phyloP scores from a whole-genome alignment of 1,140 invertebrate species.

The Atta cephalotes region DNA sequence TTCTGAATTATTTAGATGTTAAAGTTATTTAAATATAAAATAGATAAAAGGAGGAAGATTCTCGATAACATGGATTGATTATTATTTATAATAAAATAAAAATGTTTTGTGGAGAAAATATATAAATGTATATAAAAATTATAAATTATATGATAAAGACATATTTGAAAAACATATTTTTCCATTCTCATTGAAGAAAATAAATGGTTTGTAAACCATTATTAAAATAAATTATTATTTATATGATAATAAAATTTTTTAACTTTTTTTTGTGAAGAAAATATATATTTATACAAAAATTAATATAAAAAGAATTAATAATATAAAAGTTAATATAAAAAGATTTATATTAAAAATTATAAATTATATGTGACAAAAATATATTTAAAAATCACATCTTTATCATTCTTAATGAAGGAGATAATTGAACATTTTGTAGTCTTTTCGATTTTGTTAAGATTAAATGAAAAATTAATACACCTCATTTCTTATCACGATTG shows the following conservation, averaged over 20 bases:
- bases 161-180: constrained; percentile 2
- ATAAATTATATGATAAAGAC: background rate
- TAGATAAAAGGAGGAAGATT: background rate
- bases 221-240: background rate
- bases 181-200: background rate
- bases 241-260: background rate
- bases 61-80: background rate
- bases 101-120: background rate
- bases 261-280: background rate
- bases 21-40: background rate
- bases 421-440: background rate
- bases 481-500: background rate
- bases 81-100: background rate
- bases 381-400: background rate
- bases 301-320: background rate
- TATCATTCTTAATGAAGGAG: background rate
- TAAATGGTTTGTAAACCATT: background rate
- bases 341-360: background rate
- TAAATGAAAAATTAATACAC: background rate
- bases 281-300: background rate
- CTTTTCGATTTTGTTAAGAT: background rate
- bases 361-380: background rate
- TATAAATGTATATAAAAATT: constrained; percentile 5
- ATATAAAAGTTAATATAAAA: background rate
- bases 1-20: background rate